Base-by-base conservation (phyloP, 1,140 invertebrate genomes). In the Caenorhabditis tropicalis region DNA sequence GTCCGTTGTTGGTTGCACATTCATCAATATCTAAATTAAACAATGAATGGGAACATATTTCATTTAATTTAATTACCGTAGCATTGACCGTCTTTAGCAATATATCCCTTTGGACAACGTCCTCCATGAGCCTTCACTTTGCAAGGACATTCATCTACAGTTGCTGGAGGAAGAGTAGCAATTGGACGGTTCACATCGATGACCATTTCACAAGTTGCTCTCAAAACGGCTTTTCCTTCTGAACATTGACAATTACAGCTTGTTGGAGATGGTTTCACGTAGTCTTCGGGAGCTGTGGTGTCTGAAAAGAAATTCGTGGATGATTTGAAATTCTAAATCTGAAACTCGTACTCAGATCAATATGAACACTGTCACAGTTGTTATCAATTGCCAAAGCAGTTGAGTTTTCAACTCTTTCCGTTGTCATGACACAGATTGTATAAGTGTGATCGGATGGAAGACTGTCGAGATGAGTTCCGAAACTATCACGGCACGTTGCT, bases 1-100 rank as follows among this genome's bases (percentile, higher is more conserved):
- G 92, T n/a, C 93, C 93, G 43, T 93, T 93, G 81, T 94, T 93
- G 65, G 94, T 93, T 16, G 92, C 88, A 90, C 95, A 95, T 90
- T 95, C 95, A 88, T 95, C 93, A 1, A 93, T 93, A 93, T 91
- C 95, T 92, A 81, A 90, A 87, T 90, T 60, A 10, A 58, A 27
- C 6, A 39, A 58, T n/a, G 12, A 12, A 39, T 24, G 49, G 16
- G 21, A 21, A 5, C 58, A 10, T 2, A 39, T 49, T 6, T 27
- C 9, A 48, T 31, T 2, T 2, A 43, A 24, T 43, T 43, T 49
- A 16, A 10, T 46, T 87, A 84, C 83, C 87, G 70, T 81, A 89
- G 58, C 74, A 83, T 7, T 86, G 56, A 29, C 49, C 74, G 5
- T 84, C 79, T 4, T 74, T 49, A n/a, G 83, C 48, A 49, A 83